Conservation (phyloP, 2,888 invertebrate species). For the Hoplodrina blanda region DNA sequence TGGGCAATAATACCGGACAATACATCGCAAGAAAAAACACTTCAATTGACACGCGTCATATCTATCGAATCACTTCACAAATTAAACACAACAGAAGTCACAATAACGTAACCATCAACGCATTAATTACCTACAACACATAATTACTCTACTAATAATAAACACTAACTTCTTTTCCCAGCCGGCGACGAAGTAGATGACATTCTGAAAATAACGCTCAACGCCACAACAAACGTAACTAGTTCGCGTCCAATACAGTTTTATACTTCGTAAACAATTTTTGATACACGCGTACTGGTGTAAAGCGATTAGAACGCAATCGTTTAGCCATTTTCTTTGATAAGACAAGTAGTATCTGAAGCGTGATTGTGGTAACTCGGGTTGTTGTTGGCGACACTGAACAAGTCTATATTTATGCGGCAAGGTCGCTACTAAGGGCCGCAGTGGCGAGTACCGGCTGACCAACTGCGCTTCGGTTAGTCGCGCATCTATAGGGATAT, state of each 20-base stretch:
- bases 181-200: slow-evolving; percentile 83
- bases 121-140: slow-evolving; percentile 53
- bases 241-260: slow-evolving; percentile 79
- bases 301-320: slow-evolving; percentile 83
- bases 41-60: neutral
- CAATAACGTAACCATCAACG: slow-evolving; percentile 40
- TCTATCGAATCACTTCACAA: slow-evolving; percentile 42
- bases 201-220: slow-evolving; percentile 82
- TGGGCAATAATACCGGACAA: slow-evolving; percentile 19
- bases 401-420: slow-evolving; percentile 82
- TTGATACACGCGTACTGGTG: slow-evolving; percentile 76
- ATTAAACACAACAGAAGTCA: slow-evolving; percentile 38
- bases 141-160: slow-evolving; percentile 73
- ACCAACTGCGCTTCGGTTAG: slow-evolving; percentile 74
- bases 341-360: slow-evolving; percentile 79
- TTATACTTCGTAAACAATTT: slow-evolving; percentile 81
- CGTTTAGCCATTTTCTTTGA: slow-evolving; percentile 88
- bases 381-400: slow-evolving; percentile 83
- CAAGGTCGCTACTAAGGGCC: slow-evolving; percentile 85
- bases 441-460: slow-evolving; percentile 71
- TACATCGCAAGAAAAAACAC: slow-evolving; percentile 8
- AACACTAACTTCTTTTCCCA: slow-evolving; percentile 85
- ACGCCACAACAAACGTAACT: slow-evolving; percentile 73
- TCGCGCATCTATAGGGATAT: slow-evolving; percentile 56
- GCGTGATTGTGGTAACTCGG: slow-evolving; percentile 72